Evolutionary conservation across 2,113 vertebrate species (phyloP).

Genomic region (Stictonetta naevosa): DNA sequence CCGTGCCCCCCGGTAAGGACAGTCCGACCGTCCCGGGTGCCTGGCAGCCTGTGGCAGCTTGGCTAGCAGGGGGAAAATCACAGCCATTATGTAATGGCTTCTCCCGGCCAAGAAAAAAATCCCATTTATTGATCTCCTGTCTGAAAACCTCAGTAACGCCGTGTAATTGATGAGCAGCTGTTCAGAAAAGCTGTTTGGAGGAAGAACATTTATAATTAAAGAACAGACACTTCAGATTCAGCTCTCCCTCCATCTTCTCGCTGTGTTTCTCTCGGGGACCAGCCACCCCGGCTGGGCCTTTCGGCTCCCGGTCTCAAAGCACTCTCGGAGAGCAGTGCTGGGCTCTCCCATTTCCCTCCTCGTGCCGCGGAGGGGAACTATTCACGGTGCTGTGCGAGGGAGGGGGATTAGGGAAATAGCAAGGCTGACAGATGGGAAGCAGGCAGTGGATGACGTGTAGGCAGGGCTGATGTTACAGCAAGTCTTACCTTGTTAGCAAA

Average conservation of each 20-base stretch:
- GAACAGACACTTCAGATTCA: slow-evolving; percentile 51
- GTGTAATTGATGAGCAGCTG: slow-evolving; percentile 67
- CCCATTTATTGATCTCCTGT: slow-evolving; percentile 66
- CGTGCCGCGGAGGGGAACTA: slow-evolving; percentile 5
- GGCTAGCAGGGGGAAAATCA: not conserved
- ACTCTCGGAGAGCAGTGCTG: not conserved
- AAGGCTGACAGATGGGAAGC: slow-evolving; percentile 59
- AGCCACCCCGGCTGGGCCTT: slow-evolving; percentile 14
- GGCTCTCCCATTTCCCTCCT: slow-evolving; percentile 21
- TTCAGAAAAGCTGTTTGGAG: slow-evolving; percentile 68
- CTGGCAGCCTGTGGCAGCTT: slow-evolving; percentile 36
- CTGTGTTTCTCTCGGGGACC: not conserved
- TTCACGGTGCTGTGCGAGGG: slow-evolving; percentile 33
- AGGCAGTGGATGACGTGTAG: slow-evolving; percentile 57
- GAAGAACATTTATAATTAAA: slow-evolving; percentile 71
- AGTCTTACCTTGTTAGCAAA: slow-evolving; percentile 60
- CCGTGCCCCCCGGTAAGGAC: not conserved
- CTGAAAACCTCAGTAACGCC: slow-evolving; percentile 56
- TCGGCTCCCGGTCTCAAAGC: slow-evolving; percentile 6
- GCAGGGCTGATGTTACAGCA: slow-evolving; percentile 63
- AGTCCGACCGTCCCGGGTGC: not conserved
- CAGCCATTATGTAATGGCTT: slow-evolving; percentile 69
- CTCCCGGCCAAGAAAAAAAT: slow-evolving; percentile 51
- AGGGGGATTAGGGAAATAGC: slow-evolving; percentile 61
- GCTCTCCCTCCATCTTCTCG: slow-evolving; percentile 44